These are phyloP conservation scores for Chrysolina oricalcia DNA, from an alignment of 2,888 invertebrate species.

Conservation along the genomic window DNA sequence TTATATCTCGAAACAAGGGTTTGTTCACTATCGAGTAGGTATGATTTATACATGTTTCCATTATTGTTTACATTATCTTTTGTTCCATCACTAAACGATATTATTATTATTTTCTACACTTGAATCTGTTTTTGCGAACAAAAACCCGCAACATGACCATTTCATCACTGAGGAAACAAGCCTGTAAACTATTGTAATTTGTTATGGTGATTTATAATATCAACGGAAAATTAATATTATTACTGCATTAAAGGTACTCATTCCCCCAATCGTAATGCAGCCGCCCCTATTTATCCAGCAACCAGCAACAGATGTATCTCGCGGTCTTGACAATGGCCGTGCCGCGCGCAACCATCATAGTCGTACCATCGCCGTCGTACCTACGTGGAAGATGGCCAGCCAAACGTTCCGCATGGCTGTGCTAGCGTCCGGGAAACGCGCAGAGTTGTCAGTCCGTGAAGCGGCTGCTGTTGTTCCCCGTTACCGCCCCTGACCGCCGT, in stretches of 20 bases:
- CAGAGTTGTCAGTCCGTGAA: constrained; percentile 66
- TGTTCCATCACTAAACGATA: no score
- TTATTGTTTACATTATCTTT: no score
- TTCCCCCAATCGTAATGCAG: background rate
- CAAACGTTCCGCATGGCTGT: constrained; percentile 64
- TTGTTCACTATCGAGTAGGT: no score
- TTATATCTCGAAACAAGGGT: no score
- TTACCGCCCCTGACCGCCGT: constrained; percentile 46
- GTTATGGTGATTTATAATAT: no score
- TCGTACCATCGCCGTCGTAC: background rate
- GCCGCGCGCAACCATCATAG: background rate
- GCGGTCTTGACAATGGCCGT: constrained; percentile 49
- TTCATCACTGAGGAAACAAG: no score
- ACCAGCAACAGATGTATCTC: constrained; percentile 4
- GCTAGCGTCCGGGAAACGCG: constrained; percentile 66
- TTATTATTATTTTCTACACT: no score
- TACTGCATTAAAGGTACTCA: background rate
- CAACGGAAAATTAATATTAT: no score
- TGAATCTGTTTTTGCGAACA: no score
- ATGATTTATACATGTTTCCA: no score
- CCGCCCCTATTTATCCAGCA: background rate
- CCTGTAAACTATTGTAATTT: no score
- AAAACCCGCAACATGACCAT: no score
- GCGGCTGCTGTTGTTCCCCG: constrained; percentile 55
- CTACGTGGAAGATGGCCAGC: constrained; percentile 48